A percentile compares a stretch with the other conserved stretches of the same genome.
phyloP scores from a whole-genome alignment of 2,113 vertebrate species.

The Odobenus rosmarus region DNA sequence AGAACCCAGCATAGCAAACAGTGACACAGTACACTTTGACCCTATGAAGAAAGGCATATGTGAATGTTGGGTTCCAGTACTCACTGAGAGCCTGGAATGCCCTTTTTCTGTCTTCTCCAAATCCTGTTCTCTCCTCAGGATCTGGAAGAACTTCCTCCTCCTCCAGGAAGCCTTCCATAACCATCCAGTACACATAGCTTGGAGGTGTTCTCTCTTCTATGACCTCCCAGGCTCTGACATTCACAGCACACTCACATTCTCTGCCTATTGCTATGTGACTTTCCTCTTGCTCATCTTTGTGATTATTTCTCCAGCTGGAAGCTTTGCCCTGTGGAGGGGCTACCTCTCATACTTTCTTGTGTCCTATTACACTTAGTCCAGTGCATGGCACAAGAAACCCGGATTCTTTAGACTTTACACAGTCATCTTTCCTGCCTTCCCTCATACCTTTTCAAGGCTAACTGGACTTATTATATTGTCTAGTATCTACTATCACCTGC shows the following conservation, averaged over 20 bases:
- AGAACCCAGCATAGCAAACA: background rate
- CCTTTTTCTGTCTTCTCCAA: background rate
- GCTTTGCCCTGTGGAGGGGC: background rate
- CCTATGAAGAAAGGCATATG: background rate
- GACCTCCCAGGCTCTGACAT: background rate
- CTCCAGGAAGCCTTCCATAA: background rate
- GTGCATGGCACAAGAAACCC: background rate
- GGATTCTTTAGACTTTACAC: background rate
- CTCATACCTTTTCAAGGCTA: background rate
- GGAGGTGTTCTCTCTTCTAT: background rate
- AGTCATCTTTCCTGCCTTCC: background rate
- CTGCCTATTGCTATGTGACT: background rate
- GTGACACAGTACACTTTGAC: background rate
- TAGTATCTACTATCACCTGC: background rate
- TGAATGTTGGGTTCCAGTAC: background rate
- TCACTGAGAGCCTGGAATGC: background rate
- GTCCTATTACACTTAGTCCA: background rate
- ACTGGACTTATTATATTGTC: background rate
- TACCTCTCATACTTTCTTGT: background rate
- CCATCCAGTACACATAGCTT: fast-evolving
- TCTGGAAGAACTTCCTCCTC: background rate
- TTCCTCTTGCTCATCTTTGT: background rate
- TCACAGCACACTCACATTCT: background rate
- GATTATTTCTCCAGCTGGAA: background rate
- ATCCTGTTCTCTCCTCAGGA: background rate